Conservation (phyloP, 2,888 invertebrate genomes). For the Saturnia pavonia region DNA sequence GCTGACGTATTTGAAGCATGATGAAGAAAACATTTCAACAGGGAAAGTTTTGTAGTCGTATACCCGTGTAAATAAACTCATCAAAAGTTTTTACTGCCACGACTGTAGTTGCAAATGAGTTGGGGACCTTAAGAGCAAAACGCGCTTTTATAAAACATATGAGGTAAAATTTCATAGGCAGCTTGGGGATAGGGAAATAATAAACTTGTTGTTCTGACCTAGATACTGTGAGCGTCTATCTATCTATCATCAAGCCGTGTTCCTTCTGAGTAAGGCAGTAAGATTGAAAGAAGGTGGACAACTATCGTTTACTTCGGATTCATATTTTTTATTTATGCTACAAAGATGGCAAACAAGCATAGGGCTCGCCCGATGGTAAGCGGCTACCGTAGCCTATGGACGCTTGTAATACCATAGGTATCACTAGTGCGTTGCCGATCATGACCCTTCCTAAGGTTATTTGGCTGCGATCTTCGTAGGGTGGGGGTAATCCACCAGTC, state of each 20-base stretch:
- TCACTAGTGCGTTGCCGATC: too few species aligned
- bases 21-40: constrained; percentile 2
- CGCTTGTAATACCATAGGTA: too few species aligned
- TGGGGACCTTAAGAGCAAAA: constrained; percentile 24
- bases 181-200: constrained; percentile 45
- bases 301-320: too few species aligned
- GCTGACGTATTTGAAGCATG: background rate
- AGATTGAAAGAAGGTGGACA: too few species aligned
- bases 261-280: background rate
- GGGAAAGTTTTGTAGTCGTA: background rate
- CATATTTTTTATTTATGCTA: too few species aligned
- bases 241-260: background rate
- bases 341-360: too few species aligned
- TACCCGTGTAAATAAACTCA: constrained; percentile 19
- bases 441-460: too few species aligned
- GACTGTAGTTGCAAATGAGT: constrained; percentile 31
- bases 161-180: constrained; percentile 40
- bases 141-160: constrained; percentile 35
- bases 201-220: constrained; percentile 24
- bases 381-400: too few species aligned
- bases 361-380: too few species aligned
- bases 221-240: background rate
- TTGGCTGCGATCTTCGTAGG: too few species aligned
- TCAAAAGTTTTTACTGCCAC: constrained; percentile 33
- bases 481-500: too few species aligned